Base-by-base conservation (phyloP, 30 jellyfish, hydroid and myxozoan genomes). In the Cassiopea andromeda region DNA sequence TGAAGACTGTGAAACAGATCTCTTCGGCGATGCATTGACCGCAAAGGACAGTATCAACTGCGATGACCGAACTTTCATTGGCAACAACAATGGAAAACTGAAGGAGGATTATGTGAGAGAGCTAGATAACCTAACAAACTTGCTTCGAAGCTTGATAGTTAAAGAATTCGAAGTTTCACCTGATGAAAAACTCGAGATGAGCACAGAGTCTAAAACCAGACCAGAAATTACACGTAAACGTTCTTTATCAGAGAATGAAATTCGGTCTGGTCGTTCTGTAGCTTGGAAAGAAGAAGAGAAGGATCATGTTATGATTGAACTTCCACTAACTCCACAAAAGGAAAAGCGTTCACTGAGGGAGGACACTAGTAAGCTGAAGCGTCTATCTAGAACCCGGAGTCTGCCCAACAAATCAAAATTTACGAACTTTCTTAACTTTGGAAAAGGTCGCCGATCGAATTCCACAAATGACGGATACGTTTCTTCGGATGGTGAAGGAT, bases 401-500 rank as follows among this genome's bases (percentile, higher is more conserved):
- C 73, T 87, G 67, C 94, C 94, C 1, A 86, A 67, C 48, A 87
- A 78, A 17, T 87, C 90, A 72, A 87, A 72, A 64, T 48, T 87
- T 59, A 73, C 89, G 1, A 75, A 78, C 45, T 58, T 78, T 7
- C 27, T 87, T 59, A 57, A 16, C 38, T 46, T 64, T 19, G 82
- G 70, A 78, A 59, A 82, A 60, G 80, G 77, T 19, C 78, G 82
- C 46, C 64, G 69, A 2, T 19, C 84, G 44, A 86, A 78, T 17
- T 17, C 61, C 47, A 7, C 75, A 17, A 77, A 72, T 46, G 50
- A 72, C 15, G 81, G 1, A 2, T 46, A 54, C 48, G 38, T 9
- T 6, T 77, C 94, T 2, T 78, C 94, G 0, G 90, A 78, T 58
- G 90, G 90, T 47, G 94, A 87, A 68, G 94, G 94, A 15, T 87